Evolutionary conservation across 2,888 invertebrate species (phyloP).

Genomic region (Coleophora flavipennella): DNA sequence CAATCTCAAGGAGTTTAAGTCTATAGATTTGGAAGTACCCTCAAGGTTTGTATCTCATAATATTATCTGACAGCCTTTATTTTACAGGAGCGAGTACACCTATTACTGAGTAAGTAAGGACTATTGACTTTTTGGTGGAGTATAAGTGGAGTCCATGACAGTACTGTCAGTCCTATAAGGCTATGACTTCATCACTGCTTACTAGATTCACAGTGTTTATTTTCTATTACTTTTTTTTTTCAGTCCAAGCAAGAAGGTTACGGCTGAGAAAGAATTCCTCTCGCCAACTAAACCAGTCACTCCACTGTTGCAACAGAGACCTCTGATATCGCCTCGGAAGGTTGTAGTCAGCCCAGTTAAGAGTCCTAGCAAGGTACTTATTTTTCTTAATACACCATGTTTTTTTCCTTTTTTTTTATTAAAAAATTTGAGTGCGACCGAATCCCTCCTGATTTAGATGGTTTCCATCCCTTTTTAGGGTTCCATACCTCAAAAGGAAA

Average conservation of each 20-base stretch:
- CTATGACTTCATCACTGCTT: not conserved
- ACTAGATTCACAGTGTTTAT: not conserved
- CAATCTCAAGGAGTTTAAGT: conserved; percentile 78
- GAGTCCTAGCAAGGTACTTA: conserved; percentile 73
- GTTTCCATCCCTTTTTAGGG: too few species aligned
- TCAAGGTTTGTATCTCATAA: conserved; percentile 74
- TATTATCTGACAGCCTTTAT: too few species aligned
- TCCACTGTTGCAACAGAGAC: conserved; percentile 47
- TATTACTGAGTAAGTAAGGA: too few species aligned
- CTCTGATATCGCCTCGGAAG: conserved; percentile 75
- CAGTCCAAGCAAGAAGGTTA: conserved; percentile 75
- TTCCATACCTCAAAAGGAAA: too few species aligned
- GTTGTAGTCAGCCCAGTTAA: conserved; percentile 75
- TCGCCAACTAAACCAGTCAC: conserved; percentile 73
- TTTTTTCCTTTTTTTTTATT: too few species aligned
- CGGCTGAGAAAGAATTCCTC: conserved; percentile 40
- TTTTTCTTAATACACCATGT: too few species aligned
- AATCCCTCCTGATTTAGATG: too few species aligned
- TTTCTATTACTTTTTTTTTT: conserved; percentile 22
- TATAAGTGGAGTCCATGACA: too few species aligned
- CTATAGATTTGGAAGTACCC: conserved; percentile 83
- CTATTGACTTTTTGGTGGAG: too few species aligned
- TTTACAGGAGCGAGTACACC: too few species aligned
- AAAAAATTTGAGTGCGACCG: too few species aligned
- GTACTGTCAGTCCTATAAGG: too few species aligned